Evolutionary conservation across 30 jellyfish, hydroid and myxozoan species (phyloP), one percentile per base, ranked within the genome.

Genomic region (Turritopsis rubra): DNA sequence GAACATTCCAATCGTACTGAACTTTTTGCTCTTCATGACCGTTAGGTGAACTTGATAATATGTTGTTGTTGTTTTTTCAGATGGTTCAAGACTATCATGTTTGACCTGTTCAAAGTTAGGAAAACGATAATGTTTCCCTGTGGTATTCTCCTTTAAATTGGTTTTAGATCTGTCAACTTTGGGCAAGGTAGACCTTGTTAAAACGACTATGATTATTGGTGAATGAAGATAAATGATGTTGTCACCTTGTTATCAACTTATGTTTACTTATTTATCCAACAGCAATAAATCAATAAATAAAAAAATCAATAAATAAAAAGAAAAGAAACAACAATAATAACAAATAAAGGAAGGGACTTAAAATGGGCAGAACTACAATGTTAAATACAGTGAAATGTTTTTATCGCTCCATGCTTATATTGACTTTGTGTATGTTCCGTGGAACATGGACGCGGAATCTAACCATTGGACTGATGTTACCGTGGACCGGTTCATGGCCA

Each of bases 401-500:
- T 41, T 41, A 41, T 41, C 60, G 60, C 5, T 41, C 60, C 5
- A 7, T 68, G 28, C 21, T 68, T 68, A n/a, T 68, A 68, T 0
- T 68, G 77, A 23, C 30, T 23, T 27, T 68, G 9, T 68, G 77
- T 68, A 68, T 23, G 30, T 23, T 68, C 77, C 77, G 21, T n/a
- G 8, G 9, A 0, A 68, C 30, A 68, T 27, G 77, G 77, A 68
- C 77, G 19, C 77, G 77, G 84, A 86, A 88, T 41, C 22, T 93
- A 66, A 93, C 99, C 0, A 30, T 93, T 29, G 99, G 99, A 13
- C 70, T 93, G 24, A 81, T 93, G 28, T 93, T 93, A 21, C 99
- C 99, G 31, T 88, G 96, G 99, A 89, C 96, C 18, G 99, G 99
- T 7, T 0, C 86, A 21, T 93, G 99, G 99, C 85, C 96, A 21